phyloP scores from a whole-genome alignment of 2,797 vertebrate genomes.

The Leuciscus waleckii region DNA sequence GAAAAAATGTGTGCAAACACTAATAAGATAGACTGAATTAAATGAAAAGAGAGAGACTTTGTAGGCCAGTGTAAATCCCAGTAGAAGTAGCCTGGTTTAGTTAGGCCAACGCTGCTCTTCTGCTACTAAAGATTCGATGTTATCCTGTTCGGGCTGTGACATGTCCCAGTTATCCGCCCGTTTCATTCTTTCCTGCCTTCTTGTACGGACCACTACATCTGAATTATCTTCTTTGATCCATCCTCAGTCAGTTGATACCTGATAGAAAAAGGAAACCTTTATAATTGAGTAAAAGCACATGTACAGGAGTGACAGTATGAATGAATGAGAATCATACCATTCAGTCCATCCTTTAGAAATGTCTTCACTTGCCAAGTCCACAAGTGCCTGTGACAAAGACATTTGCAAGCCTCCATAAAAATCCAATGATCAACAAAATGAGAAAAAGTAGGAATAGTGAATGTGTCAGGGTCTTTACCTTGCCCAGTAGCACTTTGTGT shows the following conservation, averaged over 20 bases:
- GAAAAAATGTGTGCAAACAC: not conserved
- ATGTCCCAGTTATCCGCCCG: constrained; percentile 24
- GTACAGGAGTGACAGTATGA: not conserved
- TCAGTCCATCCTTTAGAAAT: constrained; percentile 93
- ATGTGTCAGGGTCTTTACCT: constrained; percentile 74
- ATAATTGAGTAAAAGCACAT: not conserved
- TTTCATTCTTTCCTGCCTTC: constrained; percentile 8
- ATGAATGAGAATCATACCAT: constrained; percentile 78
- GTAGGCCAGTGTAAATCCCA: constrained; percentile 51
- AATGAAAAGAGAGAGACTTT: constrained; percentile 7
- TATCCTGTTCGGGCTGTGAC: not conserved
- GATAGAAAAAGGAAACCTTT: constrained; percentile 29
- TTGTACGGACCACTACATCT: constrained; percentile 46
- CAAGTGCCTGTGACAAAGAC: constrained; percentile 79
- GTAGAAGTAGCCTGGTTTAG: constrained; percentile 56
- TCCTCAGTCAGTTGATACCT: constrained; percentile 96
- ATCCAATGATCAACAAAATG: not conserved
- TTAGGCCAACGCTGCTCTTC: constrained; percentile 37
- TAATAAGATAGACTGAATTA: not conserved
- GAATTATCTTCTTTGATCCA: constrained; percentile 77
- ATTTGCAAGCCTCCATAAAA: constrained; percentile 11
- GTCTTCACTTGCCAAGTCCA: constrained; percentile 90
- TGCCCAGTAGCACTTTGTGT: constrained; percentile 96
- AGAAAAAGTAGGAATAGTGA: not conserved
- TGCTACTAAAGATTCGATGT: not conserved